These are phyloP conservation scores for Neogobius melanostomus DNA, from an alignment of 2,113 vertebrate species.

Conservation along the genomic window DNA sequence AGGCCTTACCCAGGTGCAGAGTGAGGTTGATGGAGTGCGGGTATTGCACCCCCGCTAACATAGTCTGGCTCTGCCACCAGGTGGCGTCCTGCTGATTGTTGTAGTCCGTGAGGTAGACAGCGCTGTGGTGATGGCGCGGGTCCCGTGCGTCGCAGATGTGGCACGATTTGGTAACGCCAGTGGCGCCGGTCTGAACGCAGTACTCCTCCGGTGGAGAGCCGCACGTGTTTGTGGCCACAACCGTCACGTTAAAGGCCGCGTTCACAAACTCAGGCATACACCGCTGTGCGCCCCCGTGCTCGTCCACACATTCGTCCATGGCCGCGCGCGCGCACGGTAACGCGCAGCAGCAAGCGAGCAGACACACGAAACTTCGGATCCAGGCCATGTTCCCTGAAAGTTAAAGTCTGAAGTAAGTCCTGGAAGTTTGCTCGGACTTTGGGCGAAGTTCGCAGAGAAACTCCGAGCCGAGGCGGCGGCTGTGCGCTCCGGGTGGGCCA, in stretches of 20 bases:
- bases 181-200: slow-evolving; percentile 98
- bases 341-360: slow-evolving; percentile 32
- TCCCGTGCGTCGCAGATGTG: slow-evolving; percentile 92
- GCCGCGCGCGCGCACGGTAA: slow-evolving; percentile 69
- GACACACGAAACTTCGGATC: slow-evolving; percentile 38
- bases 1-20: slow-evolving; percentile 90
- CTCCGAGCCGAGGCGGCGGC: neutral
- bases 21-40: slow-evolving; percentile 94
- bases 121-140: slow-evolving; percentile 86
- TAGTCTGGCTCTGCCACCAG: slow-evolving; percentile 99
- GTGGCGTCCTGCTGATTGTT: slow-evolving; percentile 96
- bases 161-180: slow-evolving; percentile 97
- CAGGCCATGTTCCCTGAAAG: slow-evolving; percentile 16
- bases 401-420: neutral
- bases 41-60: slow-evolving; percentile 96
- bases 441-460: slow-evolving; percentile 16
- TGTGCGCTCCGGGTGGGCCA: neutral
- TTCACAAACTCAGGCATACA: slow-evolving; percentile 99
- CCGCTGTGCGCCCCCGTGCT: slow-evolving; percentile 81
- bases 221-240: slow-evolving; percentile 95
- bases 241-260: slow-evolving; percentile 94
- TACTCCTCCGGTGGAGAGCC: slow-evolving; percentile 94
- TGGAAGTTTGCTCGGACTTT: slow-evolving; percentile 34
- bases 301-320: slow-evolving; percentile 91
- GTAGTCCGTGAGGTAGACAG: slow-evolving; percentile 95